Evolutionary conservation across 2,888 invertebrate genomes (phyloP).

Genomic region (Cataglyphis cursor): DNA sequence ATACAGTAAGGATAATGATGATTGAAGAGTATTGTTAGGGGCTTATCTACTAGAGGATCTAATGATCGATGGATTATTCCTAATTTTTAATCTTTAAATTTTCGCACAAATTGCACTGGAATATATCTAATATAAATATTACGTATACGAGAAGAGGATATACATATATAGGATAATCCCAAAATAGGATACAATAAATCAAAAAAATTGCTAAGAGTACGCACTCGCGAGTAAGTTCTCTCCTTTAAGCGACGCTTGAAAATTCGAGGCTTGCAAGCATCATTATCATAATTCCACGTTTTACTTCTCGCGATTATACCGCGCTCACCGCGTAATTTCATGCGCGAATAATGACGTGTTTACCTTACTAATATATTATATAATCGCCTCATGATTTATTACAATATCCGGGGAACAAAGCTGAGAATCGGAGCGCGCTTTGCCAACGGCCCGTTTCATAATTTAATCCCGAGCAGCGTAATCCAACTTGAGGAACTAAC

Average conservation of each 20-base stretch:
- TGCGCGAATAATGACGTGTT: conserved; percentile 58
- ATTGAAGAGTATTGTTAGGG: conserved; percentile 45
- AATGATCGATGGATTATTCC: conserved; percentile 35
- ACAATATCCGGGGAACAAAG: conserved; percentile 57
- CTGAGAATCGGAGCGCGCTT: conserved; percentile 56
- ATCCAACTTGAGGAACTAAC: conserved; percentile 53
- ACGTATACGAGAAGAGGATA: too few relatives aligned
- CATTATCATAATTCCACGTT: conserved; percentile 58
- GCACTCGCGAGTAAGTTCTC: conserved; percentile 12
- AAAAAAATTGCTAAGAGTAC: conserved; percentile 7
- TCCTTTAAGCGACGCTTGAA: conserved; percentile 50
- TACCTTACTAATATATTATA: conserved; percentile 59
- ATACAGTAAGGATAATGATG: conserved; percentile 32
- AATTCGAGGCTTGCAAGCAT: conserved; percentile 52
- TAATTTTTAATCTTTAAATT: conserved; percentile 26
- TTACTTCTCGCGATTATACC: conserved; percentile 57
- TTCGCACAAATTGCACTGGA: conserved; percentile 4
- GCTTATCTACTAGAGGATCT: conserved; percentile 5
- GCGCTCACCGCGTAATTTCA: conserved; percentile 53
- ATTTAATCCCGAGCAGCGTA: conserved; percentile 51
- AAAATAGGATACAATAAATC: conserved; percentile 22
- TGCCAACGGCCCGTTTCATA: conserved; percentile 46
- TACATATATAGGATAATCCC: neutral
- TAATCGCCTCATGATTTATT: conserved; percentile 57
- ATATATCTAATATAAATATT: conserved; percentile 42